These are phyloP conservation scores for Isotomurus palustris DNA, from an alignment of 2,888 invertebrate genomes.

Conservation along the genomic window DNA sequence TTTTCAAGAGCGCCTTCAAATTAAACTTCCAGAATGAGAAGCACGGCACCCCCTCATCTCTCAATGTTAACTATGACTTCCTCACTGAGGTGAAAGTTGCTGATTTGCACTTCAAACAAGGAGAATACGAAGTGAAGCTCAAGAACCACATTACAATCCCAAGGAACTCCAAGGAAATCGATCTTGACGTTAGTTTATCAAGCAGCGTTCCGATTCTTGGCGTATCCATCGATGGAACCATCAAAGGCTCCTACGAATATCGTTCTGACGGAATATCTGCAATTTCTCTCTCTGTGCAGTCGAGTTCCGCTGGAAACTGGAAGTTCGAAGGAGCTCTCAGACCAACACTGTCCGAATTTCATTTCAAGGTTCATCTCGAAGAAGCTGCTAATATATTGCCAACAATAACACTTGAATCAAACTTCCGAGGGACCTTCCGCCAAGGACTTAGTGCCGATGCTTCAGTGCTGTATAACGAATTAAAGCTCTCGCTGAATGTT, in stretches of 20 bases:
- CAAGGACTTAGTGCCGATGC: slow-evolving; percentile 31
- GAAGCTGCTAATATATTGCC: slow-evolving; percentile 4
- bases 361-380: slow-evolving; percentile 23
- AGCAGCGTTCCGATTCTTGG: slow-evolving; percentile 38
- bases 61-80: slow-evolving; percentile 15
- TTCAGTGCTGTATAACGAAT: slow-evolving; percentile 11
- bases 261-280: slow-evolving; percentile 33
- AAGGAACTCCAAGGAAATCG: slow-evolving; percentile 23
- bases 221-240: slow-evolving; percentile 35
- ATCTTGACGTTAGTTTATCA: slow-evolving; percentile 32
- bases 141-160: slow-evolving; percentile 33
- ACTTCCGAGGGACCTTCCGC: slow-evolving; percentile 22
- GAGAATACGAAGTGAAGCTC: slow-evolving; percentile 29
- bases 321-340: slow-evolving; percentile 31
- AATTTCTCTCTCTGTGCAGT: slow-evolving; percentile 27
- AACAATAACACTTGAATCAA: slow-evolving; percentile 10
- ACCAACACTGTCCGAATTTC: slow-evolving; percentile 22
- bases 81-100: slow-evolving; percentile 17
- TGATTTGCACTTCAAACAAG: slow-evolving; percentile 31
- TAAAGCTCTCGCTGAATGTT: slow-evolving; percentile 21
- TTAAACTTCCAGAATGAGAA: too few relatives aligned
- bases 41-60: too few relatives aligned
- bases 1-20: too few relatives aligned
- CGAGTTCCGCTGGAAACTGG: slow-evolving; percentile 39
- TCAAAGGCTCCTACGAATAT: slow-evolving; percentile 34